Evolutionary conservation across 2,113 vertebrate genomes (phyloP).

Genomic region (Lagenorhynchus albirostris): DNA sequence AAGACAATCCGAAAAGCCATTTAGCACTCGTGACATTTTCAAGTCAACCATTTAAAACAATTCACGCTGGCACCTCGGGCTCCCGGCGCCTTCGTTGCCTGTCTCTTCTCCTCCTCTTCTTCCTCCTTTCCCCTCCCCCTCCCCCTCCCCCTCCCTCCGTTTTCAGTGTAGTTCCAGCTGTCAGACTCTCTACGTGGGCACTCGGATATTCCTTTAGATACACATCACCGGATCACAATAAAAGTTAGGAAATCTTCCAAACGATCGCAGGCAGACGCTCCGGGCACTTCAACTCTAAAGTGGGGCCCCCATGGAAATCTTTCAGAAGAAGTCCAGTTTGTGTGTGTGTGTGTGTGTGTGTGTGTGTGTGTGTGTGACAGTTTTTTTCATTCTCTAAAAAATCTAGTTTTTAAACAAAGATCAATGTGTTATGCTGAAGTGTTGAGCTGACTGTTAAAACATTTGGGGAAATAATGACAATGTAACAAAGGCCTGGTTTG

Average conservation of each 20-base stretch:
- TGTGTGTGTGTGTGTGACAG: constrained; percentile 70
- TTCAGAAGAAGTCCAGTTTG: constrained; percentile 77
- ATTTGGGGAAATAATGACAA: constrained; percentile 93
- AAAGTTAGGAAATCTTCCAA: constrained; percentile 73
- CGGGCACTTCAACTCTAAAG: constrained; percentile 15
- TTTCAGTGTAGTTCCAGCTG: constrained; percentile 63
- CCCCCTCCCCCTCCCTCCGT: constrained; percentile 11
- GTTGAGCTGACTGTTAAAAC: constrained; percentile 94
- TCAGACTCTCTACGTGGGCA: constrained; percentile 42
- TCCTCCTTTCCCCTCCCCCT: not conserved
- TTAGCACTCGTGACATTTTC: constrained; percentile 64
- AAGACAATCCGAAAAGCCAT: constrained; percentile 73
- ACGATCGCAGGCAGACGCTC: not conserved
- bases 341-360: constrained; percentile 70
- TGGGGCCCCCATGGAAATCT: constrained; percentile 60
- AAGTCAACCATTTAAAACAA: constrained; percentile 65
- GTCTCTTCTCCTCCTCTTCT: not conserved
- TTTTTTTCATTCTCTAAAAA: constrained; percentile 80
- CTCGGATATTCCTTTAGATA: constrained; percentile 51
- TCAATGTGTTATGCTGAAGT: constrained; percentile 89
- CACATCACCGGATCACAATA: constrained; percentile 34
- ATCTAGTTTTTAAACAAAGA: constrained; percentile 89
- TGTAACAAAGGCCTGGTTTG: constrained; percentile 94
- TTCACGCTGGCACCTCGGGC: constrained; percentile 55
- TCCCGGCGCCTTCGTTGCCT: not conserved